Conservation (phyloP, 2,113 vertebrate species). For the Cyphotilapia sp. region DNA sequence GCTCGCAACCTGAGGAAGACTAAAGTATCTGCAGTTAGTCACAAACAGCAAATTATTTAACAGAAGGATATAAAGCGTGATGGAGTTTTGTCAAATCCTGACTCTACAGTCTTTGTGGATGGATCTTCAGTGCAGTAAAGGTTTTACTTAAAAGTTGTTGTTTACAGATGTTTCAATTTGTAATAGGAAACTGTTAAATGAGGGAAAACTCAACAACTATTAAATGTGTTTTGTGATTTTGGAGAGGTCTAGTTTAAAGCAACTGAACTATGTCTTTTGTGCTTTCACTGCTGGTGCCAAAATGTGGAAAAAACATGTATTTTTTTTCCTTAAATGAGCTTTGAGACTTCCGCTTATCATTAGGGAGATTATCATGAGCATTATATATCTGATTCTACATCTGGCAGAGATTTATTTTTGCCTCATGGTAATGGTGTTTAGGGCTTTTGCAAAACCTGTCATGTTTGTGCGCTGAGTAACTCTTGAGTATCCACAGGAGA, state of each 20-base stretch:
- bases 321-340: not conserved
- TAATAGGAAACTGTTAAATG: not conserved
- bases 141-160: not conserved
- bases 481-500: not conserved
- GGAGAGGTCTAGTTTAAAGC: not conserved
- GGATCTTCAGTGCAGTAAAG: not conserved
- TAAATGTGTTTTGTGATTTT: not conserved
- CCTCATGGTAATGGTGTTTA: not conserved
- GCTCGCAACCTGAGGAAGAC: not conserved
- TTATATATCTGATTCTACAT: not conserved
- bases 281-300: not conserved
- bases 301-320: not conserved
- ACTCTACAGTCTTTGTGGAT: not conserved
- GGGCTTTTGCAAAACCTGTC: not conserved
- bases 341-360: not conserved
- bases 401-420: not conserved
- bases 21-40: not conserved
- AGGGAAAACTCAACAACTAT: not conserved
- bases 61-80: not conserved
- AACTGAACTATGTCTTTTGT: not conserved
- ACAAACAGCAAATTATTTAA: not conserved
- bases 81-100: not conserved
- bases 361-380: not conserved
- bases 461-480: not conserved
- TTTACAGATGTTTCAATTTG: not conserved